Percentiles rank a stretch among this genome's conserved stretches.
phyloP scores from a whole-genome alignment of 30 jellyfish, hydroid and myxozoan species.

The Phacellophora camtschatica region DNA sequence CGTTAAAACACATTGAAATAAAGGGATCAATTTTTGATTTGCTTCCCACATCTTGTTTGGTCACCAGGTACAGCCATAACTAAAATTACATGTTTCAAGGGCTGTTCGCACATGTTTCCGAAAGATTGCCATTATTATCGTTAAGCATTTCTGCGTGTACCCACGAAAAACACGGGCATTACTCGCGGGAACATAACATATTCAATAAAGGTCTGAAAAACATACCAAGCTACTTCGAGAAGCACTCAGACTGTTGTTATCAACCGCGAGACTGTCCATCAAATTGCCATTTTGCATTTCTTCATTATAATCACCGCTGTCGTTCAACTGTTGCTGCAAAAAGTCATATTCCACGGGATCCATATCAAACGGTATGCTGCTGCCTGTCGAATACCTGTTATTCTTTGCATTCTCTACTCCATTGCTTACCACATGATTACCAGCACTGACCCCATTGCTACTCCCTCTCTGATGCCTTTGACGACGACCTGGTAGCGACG shows the following conservation, averaged over 20 bases:
- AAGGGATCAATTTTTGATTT: too few relatives aligned
- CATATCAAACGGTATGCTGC: conserved; percentile 61
- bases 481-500: neutral
- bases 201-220: too few relatives aligned
- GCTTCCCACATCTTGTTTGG: too few relatives aligned
- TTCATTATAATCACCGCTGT: conserved; percentile 20
- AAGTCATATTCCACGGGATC: conserved; percentile 86
- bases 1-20: too few relatives aligned
- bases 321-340: conserved; percentile 35
- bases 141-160: too few relatives aligned
- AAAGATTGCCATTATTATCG: too few relatives aligned
- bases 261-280: conserved; percentile 40
- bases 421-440: neutral
- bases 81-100: neutral
- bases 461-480: neutral
- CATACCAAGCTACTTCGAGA: conserved; percentile 75
- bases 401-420: neutral
- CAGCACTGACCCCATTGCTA: conserved; percentile 37
- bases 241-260: conserved; percentile 32
- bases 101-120: too few relatives aligned
- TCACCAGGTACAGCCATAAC: too few relatives aligned
- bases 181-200: too few relatives aligned
- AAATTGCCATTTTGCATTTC: neutral
- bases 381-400: neutral
- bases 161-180: too few relatives aligned